Percentiles rank a stretch among this genome's conserved stretches.
phyloP scores from a whole-genome alignment of 2,113 vertebrate genomes.

The Bubo blakistoni region DNA sequence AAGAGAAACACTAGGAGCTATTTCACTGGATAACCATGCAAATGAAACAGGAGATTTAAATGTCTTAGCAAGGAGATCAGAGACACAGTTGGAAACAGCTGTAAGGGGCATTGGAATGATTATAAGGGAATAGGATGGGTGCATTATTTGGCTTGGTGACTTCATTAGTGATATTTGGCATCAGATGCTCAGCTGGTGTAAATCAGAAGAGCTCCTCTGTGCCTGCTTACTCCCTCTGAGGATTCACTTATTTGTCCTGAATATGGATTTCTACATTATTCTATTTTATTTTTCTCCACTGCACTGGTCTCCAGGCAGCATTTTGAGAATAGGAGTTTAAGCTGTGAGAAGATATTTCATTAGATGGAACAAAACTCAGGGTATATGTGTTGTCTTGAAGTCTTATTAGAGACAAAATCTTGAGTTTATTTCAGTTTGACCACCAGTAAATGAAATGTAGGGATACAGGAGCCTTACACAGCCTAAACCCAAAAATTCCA shows the following conservation, averaged over 20 bases:
- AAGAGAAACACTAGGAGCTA: constrained; percentile 70
- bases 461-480: not conserved
- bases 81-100: constrained; percentile 58
- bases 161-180: constrained; percentile 48
- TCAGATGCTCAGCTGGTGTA: constrained; percentile 13
- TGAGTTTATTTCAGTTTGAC: not conserved
- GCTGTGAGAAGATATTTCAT: not conserved
- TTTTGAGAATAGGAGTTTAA: not conserved
- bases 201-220: constrained; percentile 22
- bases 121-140: constrained; percentile 40
- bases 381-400: not conserved
- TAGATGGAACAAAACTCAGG: not conserved
- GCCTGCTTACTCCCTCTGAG: not conserved
- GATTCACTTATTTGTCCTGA: constrained; percentile 37
- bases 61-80: constrained; percentile 64
- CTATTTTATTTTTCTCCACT: not conserved
- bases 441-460: not conserved
- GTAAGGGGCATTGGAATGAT: constrained; percentile 45
- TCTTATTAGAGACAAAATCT: not conserved
- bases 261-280: constrained; percentile 30
- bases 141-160: constrained; percentile 52
- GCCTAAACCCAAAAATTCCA: not conserved
- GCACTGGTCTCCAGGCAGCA: not conserved
- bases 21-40: constrained; percentile 70
- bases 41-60: constrained; percentile 72